Percentiles rank a stretch among this genome's conserved stretches.
These are phyloP conservation scores for Drosophila ambigua DNA, from an alignment of 1,140 invertebrate genomes.

Conservation along the genomic window DNA sequence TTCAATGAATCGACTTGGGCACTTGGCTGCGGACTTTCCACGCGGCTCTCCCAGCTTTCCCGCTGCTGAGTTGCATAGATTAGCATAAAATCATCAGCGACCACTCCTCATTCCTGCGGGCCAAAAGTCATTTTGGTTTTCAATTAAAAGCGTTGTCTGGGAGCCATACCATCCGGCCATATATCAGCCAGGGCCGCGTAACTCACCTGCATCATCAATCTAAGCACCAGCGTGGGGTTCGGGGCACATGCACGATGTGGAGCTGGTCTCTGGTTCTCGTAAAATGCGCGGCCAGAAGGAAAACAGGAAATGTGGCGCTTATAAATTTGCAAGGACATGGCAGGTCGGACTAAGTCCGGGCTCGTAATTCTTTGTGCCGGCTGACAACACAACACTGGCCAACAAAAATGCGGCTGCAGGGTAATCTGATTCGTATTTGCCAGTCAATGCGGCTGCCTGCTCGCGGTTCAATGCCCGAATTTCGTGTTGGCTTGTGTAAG, in stretches of 20 bases:
- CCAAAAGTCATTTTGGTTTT: slow-evolving; percentile 64
- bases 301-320: slow-evolving; percentile 51
- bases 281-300: slow-evolving; percentile 36
- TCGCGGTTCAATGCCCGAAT: slow-evolving; percentile 5
- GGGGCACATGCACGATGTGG: too few species aligned
- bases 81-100: slow-evolving; percentile 74
- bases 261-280: background rate
- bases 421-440: slow-evolving; percentile 19
- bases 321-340: slow-evolving; percentile 52
- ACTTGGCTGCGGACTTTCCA: slow-evolving; percentile 29
- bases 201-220: slow-evolving; percentile 77
- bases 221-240: slow-evolving; percentile 23
- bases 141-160: slow-evolving; percentile 62
- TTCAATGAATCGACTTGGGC: slow-evolving; percentile 60
- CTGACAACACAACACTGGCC: slow-evolving; percentile 8
- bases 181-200: slow-evolving; percentile 62
- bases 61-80: slow-evolving; percentile 66
- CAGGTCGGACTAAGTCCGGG: slow-evolving; percentile 32
- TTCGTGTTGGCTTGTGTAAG: slow-evolving; percentile 43
- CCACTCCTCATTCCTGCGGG: slow-evolving; percentile 25
- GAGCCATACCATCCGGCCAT: slow-evolving; percentile 46
- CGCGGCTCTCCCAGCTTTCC: too few species aligned
- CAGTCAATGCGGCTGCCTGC: slow-evolving; percentile 6
- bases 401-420: slow-evolving; percentile 11
- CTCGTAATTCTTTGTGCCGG: slow-evolving; percentile 50